A percentile compares a stretch with the other conserved stretches of the same genome.
Evolutionary conservation across 2,797 vertebrate genomes (phyloP).

Genomic region (Oceanodroma leucorhoa): DNA sequence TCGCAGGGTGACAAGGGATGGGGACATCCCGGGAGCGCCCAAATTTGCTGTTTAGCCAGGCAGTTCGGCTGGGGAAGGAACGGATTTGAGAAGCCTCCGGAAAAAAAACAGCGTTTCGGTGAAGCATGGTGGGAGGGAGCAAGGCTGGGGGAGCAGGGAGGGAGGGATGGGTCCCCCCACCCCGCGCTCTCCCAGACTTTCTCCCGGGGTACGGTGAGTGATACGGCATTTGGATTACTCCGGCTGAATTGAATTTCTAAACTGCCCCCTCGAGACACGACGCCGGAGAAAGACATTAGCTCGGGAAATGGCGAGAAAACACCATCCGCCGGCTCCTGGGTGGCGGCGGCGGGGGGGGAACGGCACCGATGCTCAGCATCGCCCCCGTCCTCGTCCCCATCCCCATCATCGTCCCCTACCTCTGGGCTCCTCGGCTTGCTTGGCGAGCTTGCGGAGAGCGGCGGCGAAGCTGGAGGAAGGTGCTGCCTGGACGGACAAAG

Average conservation of each 20-base stretch:
- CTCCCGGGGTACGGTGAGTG: neutral
- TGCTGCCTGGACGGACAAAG: constrained; percentile 85
- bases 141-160: neutral
- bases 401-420: constrained; percentile 79
- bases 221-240: neutral
- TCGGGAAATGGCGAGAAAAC: neutral
- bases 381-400: rapidly evolving
- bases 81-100: neutral
- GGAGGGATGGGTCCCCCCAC: neutral
- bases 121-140: neutral
- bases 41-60: neutral
- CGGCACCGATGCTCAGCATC: neutral
- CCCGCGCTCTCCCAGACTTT: neutral
- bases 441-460: constrained; percentile 97
- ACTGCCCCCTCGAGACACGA: neutral
- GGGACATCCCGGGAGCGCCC: neutral
- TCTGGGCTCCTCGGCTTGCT: constrained; percentile 97
- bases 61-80: neutral
- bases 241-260: constrained; percentile 15
- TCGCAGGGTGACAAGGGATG: rapidly evolving
- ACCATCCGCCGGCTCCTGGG: rapidly evolving
- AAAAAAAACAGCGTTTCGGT: neutral
- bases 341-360: rapidly evolving
- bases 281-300: neutral
- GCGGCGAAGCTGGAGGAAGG: constrained; percentile 96